phyloP scores from a whole-genome alignment of 2,113 vertebrate genomes.

The Turnix velox region DNA sequence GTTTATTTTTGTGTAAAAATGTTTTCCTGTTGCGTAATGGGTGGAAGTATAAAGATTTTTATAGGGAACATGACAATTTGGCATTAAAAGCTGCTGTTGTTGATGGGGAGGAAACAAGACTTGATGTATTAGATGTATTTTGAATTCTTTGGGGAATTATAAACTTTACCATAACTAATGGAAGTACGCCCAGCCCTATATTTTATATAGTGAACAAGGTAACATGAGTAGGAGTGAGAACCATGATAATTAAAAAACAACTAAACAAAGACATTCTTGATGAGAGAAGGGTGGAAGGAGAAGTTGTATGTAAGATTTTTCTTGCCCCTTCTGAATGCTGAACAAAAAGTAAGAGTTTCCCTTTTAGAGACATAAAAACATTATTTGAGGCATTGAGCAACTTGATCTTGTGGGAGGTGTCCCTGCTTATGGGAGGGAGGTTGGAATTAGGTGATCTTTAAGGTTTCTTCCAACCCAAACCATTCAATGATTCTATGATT shows the following conservation, averaged over 20 bases:
- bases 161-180: not conserved
- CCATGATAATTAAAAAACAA: not conserved
- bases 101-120: not conserved
- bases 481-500: no score
- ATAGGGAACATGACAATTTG: not conserved
- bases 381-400: no score
- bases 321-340: not conserved
- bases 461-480: no score
- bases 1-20: not conserved
- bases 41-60: not conserved
- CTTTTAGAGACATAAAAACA: no score
- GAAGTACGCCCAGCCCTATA: not conserved
- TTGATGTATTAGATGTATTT: not conserved
- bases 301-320: not conserved
- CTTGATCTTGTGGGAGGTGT: no score
- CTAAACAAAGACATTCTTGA: not conserved
- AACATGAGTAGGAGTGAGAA: not conserved
- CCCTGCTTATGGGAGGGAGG: no score
- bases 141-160: not conserved
- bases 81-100: not conserved
- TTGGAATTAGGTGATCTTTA: no score
- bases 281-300: not conserved
- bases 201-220: not conserved
- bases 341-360: not conserved
- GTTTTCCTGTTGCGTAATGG: not conserved